Percentiles rank a stretch among this genome's conserved stretches.
These are phyloP conservation scores for Willisornis vidua DNA, from an alignment of 2,113 vertebrate genomes.

Conservation along the genomic window DNA sequence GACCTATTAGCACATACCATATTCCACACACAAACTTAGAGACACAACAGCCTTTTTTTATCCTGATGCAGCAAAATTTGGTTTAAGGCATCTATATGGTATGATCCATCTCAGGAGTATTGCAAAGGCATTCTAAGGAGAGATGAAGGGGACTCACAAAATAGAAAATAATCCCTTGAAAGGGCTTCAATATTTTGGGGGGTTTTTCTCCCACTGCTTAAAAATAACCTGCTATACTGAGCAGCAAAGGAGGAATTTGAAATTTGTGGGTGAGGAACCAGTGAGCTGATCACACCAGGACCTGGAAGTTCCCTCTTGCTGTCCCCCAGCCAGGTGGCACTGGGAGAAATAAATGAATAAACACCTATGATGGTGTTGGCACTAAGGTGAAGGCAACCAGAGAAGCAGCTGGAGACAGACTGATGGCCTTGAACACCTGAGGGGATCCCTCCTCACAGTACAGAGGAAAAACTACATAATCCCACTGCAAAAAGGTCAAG, in stretches of 20 bases:
- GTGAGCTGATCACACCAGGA: not conserved
- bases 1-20: not conserved
- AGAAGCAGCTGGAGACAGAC: not conserved
- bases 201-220: not conserved
- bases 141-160: not conserved
- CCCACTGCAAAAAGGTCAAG: not conserved
- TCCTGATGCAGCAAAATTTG: not conserved
- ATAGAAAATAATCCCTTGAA: not conserved
- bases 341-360: not conserved
- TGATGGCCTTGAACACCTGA: not conserved
- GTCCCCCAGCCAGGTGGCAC: not conserved
- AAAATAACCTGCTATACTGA: not conserved
- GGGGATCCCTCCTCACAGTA: not conserved
- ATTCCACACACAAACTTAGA: not conserved
- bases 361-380: rapidly evolving
- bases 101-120: not conserved
- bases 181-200: not conserved
- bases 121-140: not conserved
- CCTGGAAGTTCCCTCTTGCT: not conserved
- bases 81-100: not conserved
- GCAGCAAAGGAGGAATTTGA: not conserved
- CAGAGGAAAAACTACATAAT: not conserved
- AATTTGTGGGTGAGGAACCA: not conserved
- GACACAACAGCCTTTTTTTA: not conserved
- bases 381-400: not conserved